Percentiles rank a stretch among this genome's conserved stretches.
phyloP scores from a whole-genome alignment of 2,113 vertebrate species.

The Sinosuthora webbiana region DNA sequence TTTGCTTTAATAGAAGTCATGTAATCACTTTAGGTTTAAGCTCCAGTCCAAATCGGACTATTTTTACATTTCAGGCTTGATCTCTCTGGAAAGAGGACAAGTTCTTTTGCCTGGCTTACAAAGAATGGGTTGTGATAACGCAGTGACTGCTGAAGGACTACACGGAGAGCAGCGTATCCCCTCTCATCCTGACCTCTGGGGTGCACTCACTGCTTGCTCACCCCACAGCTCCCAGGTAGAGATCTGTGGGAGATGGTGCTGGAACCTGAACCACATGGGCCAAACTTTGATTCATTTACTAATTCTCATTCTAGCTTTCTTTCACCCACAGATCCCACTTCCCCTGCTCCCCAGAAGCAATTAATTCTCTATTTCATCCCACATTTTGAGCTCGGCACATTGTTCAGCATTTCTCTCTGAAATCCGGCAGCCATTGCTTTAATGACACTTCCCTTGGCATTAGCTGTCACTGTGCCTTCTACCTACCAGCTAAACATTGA shows the following conservation, averaged over 20 bases:
- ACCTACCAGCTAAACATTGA: background rate
- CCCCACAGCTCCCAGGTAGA: background rate
- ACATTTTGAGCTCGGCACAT: background rate
- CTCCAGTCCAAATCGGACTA: constrained; percentile 60
- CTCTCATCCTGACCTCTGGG: background rate
- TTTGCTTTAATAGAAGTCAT: constrained; percentile 61
- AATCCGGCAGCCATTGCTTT: background rate
- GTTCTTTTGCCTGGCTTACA: constrained; percentile 8
- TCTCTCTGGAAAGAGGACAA: constrained; percentile 61
- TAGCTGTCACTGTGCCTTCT: background rate
- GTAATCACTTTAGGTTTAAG: constrained; percentile 70
- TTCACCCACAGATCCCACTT: background rate
- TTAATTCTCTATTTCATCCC: background rate
- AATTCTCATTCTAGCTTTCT: background rate
- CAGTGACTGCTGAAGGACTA: background rate
- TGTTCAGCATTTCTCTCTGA: background rate
- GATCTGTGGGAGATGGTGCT: background rate
- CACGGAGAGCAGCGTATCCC: fast-evolving
- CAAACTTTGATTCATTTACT: background rate
- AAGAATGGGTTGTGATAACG: background rate
- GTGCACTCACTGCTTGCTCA: background rate
- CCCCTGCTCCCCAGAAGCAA: background rate
- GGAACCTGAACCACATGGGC: fast-evolving
- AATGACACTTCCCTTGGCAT: background rate
- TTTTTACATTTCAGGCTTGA: constrained; percentile 65